Percentiles rank a stretch among this genome's conserved stretches.
phyloP scores from a whole-genome alignment of 2,113 vertebrate genomes.

The Montifringilla adamsi region DNA sequence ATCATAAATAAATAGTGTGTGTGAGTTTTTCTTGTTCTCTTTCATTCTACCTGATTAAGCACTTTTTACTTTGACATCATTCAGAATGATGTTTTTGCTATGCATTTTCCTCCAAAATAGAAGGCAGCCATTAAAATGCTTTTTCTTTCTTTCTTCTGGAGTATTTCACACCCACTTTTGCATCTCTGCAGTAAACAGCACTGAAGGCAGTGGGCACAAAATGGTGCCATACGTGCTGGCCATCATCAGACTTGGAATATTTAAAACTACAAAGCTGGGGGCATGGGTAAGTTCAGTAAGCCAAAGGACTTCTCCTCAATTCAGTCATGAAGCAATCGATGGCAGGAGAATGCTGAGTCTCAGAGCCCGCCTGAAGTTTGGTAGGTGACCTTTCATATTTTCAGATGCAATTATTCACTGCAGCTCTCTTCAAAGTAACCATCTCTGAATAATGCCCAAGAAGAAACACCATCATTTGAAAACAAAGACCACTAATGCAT shows the following conservation, averaged over 20 bases:
- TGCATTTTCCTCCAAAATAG: not conserved
- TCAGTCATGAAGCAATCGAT: fast-evolving
- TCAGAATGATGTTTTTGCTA: not conserved
- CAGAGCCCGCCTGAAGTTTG: not conserved
- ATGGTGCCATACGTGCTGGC: not conserved
- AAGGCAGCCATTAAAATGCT: not conserved
- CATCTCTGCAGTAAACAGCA: not conserved
- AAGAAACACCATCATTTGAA: not conserved
- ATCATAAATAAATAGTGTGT: not conserved
- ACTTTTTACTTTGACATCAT: not conserved
- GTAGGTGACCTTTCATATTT: not conserved
- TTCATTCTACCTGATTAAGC: not conserved
- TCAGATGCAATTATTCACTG: not conserved
- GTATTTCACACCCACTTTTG: not conserved
- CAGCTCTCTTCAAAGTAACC: not conserved
- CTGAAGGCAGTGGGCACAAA: not conserved
- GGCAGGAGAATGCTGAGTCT: not conserved
- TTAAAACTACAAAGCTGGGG: fast-evolving
- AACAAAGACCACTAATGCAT: not conserved
- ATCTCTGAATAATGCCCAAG: not conserved
- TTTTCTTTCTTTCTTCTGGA: not conserved
- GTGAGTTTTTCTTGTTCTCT: not conserved
- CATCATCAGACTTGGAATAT: not conserved
- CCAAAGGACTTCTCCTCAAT: not conserved
- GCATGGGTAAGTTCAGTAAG: not conserved